Base-by-base conservation (phyloP, 1,140 invertebrate species). In the Globodera rostochiensis region DNA sequence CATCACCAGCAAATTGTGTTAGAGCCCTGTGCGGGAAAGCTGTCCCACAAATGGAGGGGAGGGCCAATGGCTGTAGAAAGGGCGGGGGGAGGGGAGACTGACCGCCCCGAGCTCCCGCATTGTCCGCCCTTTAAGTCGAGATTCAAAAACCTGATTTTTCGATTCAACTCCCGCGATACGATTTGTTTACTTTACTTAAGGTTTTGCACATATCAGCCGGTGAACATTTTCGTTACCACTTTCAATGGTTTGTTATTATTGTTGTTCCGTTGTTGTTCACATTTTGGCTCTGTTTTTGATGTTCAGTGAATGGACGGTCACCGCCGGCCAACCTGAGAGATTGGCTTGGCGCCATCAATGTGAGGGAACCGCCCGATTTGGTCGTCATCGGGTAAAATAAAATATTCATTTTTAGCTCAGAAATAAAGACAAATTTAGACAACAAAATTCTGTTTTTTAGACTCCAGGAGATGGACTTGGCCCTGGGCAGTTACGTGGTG, bases 391-490 rank as follows among this genome's bases (percentile, higher is more conserved):
- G 87, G 87, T 88, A 25, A 73, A 71, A 81, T 67, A 7, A 21
- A 53, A 46, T 57, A 46, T 0, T 60, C 36, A 64, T 57, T 69
- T 21, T 64, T 19, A 2, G 13, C 57, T 1, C 13, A 36, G 36
- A 36, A 36, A 36, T 36, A 60, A 60, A 60, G 11, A 19, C 15
- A 15, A 15, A 60, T 13, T 60, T 15, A 53, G 15, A 53, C 15
- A 53, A 53, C 50, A 53, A 53, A 53, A 79, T 36, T 60, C 49
- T 15, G 74, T 74, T 36, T 74, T 86, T 77, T 83, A 90, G 89
- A 11, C 77, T 89, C 6, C 88, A 89, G 81, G 88, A 89, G 84
- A 89, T 89, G 88, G 88, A 89, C 77, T 84, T 89, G 15, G 87
- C 87, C 8, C 73, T 90, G 19, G 87, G 87, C 45, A 87, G 83